phyloP scores from a whole-genome alignment of 64 coral and sea anemone genomes.

The Platygyra sinensis region DNA sequence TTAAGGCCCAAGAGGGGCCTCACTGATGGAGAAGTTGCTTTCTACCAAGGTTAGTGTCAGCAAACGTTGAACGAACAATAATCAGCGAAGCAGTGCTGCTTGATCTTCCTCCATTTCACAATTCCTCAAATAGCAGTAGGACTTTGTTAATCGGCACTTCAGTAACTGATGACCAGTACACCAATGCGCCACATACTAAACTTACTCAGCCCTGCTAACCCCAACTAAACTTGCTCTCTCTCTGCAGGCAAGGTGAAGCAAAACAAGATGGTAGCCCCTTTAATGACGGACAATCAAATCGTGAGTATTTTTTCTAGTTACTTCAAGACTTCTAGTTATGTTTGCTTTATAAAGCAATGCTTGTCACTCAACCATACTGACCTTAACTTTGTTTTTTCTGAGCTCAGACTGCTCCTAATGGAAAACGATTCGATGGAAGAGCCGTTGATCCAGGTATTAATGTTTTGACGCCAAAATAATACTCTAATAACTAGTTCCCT shows the following conservation, averaged over 20 bases:
- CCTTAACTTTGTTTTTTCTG: neutral
- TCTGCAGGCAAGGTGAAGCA: conserved; percentile 4
- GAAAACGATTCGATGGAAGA: conserved; percentile 48
- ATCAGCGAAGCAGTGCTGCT: too few relatives aligned
- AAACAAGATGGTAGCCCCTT: conserved; percentile 20
- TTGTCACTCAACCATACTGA: neutral
- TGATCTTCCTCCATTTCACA: too few relatives aligned
- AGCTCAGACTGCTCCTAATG: neutral
- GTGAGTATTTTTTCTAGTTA: conserved; percentile 5
- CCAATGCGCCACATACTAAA: too few relatives aligned
- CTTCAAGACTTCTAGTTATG: too few relatives aligned
- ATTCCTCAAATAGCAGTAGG: too few relatives aligned
- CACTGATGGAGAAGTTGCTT: conserved; percentile 4
- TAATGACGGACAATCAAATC: conserved; percentile 12
- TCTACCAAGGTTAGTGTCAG: conserved; percentile 29
- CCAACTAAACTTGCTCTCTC: neutral
- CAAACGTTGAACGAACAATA: too few relatives aligned
- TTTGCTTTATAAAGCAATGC: neutral
- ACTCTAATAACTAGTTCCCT: too few relatives aligned
- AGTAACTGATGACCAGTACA: too few relatives aligned
- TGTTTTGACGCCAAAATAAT: neutral
- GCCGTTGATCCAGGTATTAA: conserved; percentile 50
- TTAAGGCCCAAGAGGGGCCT: conserved; percentile 33
- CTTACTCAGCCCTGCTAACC: too few relatives aligned
- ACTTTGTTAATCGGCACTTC: too few relatives aligned